Conservation (phyloP, 2,797 vertebrate genomes). For the Argyrosomus regius region DNA sequence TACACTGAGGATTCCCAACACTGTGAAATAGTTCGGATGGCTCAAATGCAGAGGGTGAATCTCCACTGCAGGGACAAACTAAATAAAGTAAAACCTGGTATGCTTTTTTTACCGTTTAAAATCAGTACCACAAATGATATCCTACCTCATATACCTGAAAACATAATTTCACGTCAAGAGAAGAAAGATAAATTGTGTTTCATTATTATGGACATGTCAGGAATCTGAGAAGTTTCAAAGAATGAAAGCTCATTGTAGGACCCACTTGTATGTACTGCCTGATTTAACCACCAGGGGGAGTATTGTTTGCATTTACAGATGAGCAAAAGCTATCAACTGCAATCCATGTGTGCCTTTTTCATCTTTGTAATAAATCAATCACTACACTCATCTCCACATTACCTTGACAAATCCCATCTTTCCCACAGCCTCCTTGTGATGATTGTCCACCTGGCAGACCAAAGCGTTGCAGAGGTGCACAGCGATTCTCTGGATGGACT, state of each 20-base stretch:
- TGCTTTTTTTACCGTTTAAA: background rate
- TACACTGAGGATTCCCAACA: background rate
- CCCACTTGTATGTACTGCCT: no score
- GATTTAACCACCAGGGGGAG: no score
- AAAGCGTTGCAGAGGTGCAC: constrained; percentile 98
- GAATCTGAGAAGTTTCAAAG: background rate
- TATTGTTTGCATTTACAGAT: no score
- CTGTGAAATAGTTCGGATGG: background rate
- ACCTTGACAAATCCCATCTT: constrained; percentile 99
- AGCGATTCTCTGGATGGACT: constrained; percentile 98
- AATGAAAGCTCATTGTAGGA: background rate
- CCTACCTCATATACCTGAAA: background rate
- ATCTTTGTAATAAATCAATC: no score
- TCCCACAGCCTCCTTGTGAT: constrained; percentile 98
- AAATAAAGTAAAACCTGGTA: background rate
- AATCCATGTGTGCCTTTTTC: no score
- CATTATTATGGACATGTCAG: background rate
- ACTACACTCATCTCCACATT: background rate
- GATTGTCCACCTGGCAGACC: constrained; percentile 99
- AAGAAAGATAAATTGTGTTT: background rate
- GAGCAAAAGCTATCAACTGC: no score
- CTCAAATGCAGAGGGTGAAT: background rate
- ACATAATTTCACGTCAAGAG: background rate
- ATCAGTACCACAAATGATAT: background rate
- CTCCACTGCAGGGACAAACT: background rate